Percentiles rank a stretch among this genome's conserved stretches.
phyloP scores from a whole-genome alignment of 2,888 invertebrate genomes.

The Plebejus argus region DNA sequence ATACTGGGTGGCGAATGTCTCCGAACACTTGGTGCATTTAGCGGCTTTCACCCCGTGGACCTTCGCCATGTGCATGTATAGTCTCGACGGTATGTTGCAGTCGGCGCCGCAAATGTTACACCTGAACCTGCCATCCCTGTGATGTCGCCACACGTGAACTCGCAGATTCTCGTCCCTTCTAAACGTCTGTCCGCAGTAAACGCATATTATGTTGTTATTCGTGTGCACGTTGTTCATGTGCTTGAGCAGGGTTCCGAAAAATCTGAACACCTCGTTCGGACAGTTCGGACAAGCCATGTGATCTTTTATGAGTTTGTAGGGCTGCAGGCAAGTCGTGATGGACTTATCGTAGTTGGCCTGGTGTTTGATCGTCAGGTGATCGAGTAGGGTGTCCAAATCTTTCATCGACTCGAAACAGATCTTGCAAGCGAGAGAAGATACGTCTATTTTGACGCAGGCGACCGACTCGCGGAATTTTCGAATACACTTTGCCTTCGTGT shows the following conservation, averaged over 20 bases:
- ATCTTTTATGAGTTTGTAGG: slow-evolving; percentile 66
- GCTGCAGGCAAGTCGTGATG: slow-evolving; percentile 69
- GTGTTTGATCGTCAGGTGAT: slow-evolving; percentile 68
- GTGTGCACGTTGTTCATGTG: slow-evolving; percentile 73
- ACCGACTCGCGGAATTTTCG: slow-evolving; percentile 71
- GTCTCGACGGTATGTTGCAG: slow-evolving; percentile 70
- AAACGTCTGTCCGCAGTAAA: slow-evolving; percentile 71
- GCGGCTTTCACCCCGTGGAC: slow-evolving; percentile 71
- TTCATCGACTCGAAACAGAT: slow-evolving; percentile 65
- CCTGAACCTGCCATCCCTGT: slow-evolving; percentile 68
- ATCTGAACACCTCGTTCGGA: slow-evolving; percentile 63
- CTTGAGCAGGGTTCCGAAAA: slow-evolving; percentile 70
- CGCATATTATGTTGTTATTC: slow-evolving; percentile 72
- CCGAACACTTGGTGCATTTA: slow-evolving; percentile 69
- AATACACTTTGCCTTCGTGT: slow-evolving; percentile 68
- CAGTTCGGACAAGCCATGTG: slow-evolving; percentile 71
- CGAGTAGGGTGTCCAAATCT: slow-evolving; percentile 61
- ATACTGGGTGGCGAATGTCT: slow-evolving; percentile 75
- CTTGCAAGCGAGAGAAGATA: slow-evolving; percentile 67
- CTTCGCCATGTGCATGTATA: slow-evolving; percentile 75
- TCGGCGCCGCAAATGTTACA: slow-evolving; percentile 67
- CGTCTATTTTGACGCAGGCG: slow-evolving; percentile 71
- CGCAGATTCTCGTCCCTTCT: slow-evolving; percentile 70
- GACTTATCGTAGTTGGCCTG: slow-evolving; percentile 68
- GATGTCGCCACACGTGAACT: slow-evolving; percentile 73